Base-by-base conservation (phyloP, 2,113 vertebrate species). In the Tachysurus fulvidraco region DNA sequence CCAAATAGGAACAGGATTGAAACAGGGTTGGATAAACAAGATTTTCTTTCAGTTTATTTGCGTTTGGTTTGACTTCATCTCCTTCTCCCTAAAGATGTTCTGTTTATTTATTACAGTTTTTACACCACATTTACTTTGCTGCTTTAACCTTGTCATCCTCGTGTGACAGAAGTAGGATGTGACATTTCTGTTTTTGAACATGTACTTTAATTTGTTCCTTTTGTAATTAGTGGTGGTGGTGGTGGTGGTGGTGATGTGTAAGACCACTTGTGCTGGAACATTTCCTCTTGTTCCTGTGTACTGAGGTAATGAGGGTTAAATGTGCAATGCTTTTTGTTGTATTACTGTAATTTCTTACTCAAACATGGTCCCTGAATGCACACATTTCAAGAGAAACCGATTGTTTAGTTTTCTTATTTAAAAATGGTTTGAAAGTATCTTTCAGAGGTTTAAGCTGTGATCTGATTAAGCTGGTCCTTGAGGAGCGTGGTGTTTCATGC, bases 241-340 rank as follows among this genome's bases (percentile, higher is more conserved):
- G 60, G 54, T 28, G 83, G 12, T 85, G 87, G 19, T 52, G 57
- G n/a, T 52, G 83, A 46, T 69, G 73, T 59, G 81, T 95, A 94
- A 95, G 95, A 95, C 94, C 95, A 95, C 94, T 95, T 93, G 93
- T 93, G 92, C 93, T 94, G 94, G 95, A 95, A 94, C 95, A 92
- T 95, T 96, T 97, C 94, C 94, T 93, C 93, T 94, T 94, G 92
- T 95, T 94, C 91, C 94, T 96, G 95, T 96, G 91, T 96, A 95
- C 93, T 92, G 93, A 95, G 93, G 95, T 95, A 94, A 95, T 94
- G 94, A 94, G 94, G 95, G 94, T 89, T 86, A 50, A 83, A 86
- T 85, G 90, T 91, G 90, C 90, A 91, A 88, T 91, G 87, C 85
- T 86, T 79, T 88, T 73, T 44, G 87, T 89, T 90, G 88, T 96